Evolutionary conservation across 2,113 vertebrate species (phyloP).

Genomic region (Menura novaehollandiae): DNA sequence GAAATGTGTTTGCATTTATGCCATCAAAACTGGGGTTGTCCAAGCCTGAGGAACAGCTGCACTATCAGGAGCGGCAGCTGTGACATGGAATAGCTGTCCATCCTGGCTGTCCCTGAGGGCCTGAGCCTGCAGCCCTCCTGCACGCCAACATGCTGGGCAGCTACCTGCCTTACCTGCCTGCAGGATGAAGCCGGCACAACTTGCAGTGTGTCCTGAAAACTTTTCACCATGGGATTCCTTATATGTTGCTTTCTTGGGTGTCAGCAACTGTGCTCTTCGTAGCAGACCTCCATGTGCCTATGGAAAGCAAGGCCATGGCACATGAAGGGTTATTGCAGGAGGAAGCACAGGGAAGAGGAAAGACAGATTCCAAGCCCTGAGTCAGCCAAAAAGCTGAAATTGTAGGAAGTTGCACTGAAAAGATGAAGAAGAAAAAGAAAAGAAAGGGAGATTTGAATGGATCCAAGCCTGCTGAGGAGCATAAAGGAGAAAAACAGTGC

Average conservation of each 20-base stretch:
- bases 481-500: background rate
- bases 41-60: background rate
- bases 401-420: background rate
- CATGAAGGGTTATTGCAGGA: background rate
- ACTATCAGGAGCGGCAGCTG: background rate
- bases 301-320: background rate
- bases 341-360: background rate
- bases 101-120: background rate
- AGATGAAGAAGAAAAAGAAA: background rate
- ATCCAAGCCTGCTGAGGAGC: background rate
- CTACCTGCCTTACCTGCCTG: background rate
- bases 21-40: background rate
- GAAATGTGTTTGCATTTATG: background rate
- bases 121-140: background rate
- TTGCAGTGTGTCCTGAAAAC: background rate
- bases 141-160: rapidly evolving
- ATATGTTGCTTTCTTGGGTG: background rate
- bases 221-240: rapidly evolving
- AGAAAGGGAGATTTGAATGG: background rate
- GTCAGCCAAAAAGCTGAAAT: conserved; percentile 10
- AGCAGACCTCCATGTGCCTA: background rate
- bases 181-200: background rate
- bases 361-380: background rate
- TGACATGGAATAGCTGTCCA: rapidly evolving
- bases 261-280: background rate